Percentiles rank a stretch among this genome's conserved stretches.
Evolutionary conservation across 2,888 invertebrate genomes (phyloP).

Genomic region (Icerya purchasi): DNA sequence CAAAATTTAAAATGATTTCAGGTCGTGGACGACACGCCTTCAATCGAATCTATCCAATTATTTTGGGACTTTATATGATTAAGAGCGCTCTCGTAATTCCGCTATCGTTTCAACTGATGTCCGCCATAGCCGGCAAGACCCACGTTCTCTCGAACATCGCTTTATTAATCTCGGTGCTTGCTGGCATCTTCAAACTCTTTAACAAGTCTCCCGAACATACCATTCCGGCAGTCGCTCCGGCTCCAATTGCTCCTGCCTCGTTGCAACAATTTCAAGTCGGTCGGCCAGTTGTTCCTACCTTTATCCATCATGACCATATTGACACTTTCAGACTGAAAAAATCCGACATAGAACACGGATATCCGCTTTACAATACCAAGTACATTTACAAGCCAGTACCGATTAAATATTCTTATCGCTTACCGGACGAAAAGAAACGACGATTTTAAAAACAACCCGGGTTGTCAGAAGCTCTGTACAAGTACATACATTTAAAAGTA

Average conservation of each 20-base stretch:
- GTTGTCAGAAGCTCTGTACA: no score
- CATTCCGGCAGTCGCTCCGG: neutral
- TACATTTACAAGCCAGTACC: neutral
- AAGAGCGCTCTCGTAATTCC: conserved; percentile 55
- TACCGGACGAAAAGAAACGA: no score
- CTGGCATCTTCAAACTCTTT: conserved; percentile 8
- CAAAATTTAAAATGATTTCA: conserved; percentile 13
- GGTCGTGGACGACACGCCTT: conserved; percentile 30
- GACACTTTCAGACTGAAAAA: neutral
- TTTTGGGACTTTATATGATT: conserved; percentile 56
- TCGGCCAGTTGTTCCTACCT: neutral
- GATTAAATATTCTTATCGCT: neutral
- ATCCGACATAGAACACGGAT: neutral
- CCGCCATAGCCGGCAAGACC: conserved; percentile 62
- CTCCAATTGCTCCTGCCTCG: neutral
- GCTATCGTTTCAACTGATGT: conserved; percentile 65
- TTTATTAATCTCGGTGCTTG: conserved; percentile 15
- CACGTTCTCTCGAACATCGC: conserved; percentile 53
- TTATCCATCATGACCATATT: neutral
- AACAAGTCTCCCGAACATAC: neutral
- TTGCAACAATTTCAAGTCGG: neutral
- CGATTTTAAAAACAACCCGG: no score
- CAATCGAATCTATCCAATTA: conserved; percentile 40
- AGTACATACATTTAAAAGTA: no score
- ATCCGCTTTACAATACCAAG: neutral